phyloP scores from a whole-genome alignment of 1,140 invertebrate species.

The Lepidurus arcticus region DNA sequence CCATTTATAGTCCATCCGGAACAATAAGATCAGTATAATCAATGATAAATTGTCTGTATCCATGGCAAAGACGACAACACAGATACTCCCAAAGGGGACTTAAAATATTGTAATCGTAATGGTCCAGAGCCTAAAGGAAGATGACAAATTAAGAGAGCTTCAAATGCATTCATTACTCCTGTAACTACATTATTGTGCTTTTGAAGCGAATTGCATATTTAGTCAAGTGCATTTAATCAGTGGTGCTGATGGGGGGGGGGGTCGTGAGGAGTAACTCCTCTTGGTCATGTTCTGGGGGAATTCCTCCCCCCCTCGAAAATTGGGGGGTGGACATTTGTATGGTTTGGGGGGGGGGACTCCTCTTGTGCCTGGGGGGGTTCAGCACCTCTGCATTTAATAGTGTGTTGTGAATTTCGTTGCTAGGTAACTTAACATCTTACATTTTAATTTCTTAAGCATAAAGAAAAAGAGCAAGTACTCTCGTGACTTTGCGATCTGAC shows the following conservation, averaged over 20 bases:
- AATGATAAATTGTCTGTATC: slow-evolving; percentile 17
- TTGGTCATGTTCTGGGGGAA: too few species aligned
- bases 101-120: not conserved
- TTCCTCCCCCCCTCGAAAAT: too few species aligned
- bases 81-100: not conserved
- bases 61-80: slow-evolving; percentile 12
- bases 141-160: not conserved
- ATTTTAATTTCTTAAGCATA: not conserved
- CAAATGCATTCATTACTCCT: not conserved
- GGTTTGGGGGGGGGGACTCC: too few species aligned
- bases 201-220: not conserved
- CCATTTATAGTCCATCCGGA: slow-evolving; percentile 3
- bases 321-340: too few species aligned
- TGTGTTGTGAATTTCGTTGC: slow-evolving; percentile 17
- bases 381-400: not conserved
- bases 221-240: not conserved
- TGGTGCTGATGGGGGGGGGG: too few species aligned
- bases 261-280: too few species aligned
- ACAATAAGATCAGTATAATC: not conserved
- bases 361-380: too few species aligned
- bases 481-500: not conserved
- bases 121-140: too few species aligned
- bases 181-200: not conserved
- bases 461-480: not conserved
- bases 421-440: not conserved